phyloP scores from a whole-genome alignment of 2,113 vertebrate species.

The Rousettus leschenaultii region DNA sequence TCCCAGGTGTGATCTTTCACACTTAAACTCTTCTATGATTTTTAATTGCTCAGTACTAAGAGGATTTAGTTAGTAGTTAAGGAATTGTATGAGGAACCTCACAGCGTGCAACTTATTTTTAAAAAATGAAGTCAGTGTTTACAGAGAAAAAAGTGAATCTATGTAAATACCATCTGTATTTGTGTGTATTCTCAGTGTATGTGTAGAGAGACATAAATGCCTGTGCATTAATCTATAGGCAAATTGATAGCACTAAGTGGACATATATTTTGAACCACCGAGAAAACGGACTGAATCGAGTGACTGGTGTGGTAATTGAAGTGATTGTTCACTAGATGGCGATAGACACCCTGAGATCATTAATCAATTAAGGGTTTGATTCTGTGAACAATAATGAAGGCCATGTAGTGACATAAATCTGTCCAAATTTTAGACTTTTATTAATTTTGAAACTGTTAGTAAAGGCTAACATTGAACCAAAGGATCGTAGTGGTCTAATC shows the following conservation, averaged over 20 bases:
- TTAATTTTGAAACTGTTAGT: conserved; percentile 48
- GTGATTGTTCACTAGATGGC: conserved; percentile 84
- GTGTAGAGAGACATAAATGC: not conserved
- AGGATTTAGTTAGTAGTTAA: not conserved
- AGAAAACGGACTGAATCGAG: not conserved
- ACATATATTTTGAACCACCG: not conserved
- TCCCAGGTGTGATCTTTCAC: conserved; percentile 43
- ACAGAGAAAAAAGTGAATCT: conserved; percentile 25
- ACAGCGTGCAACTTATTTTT: not conserved
- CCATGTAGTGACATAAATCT: conserved; percentile 50
- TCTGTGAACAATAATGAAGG: conserved; percentile 64
- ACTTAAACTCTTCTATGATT: conserved; percentile 46
- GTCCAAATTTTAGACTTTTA: conserved; percentile 39
- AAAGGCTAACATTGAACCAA: not conserved
- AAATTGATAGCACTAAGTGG: not conserved
- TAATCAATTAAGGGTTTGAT: conserved; percentile 77
- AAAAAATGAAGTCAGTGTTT: not conserved
- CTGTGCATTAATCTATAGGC: too few species aligned
- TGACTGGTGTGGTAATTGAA: conserved; percentile 60
- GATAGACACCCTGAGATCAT: conserved; percentile 84
- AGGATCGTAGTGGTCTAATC: conserved; percentile 15
- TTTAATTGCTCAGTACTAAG: conserved; percentile 49
- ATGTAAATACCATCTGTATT: not conserved
- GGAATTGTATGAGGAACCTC: not conserved
- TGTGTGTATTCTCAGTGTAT: conserved; percentile 53